Evolutionary conservation across 1,140 invertebrate genomes (phyloP).

Genomic region (Polyergus mexicanus): DNA sequence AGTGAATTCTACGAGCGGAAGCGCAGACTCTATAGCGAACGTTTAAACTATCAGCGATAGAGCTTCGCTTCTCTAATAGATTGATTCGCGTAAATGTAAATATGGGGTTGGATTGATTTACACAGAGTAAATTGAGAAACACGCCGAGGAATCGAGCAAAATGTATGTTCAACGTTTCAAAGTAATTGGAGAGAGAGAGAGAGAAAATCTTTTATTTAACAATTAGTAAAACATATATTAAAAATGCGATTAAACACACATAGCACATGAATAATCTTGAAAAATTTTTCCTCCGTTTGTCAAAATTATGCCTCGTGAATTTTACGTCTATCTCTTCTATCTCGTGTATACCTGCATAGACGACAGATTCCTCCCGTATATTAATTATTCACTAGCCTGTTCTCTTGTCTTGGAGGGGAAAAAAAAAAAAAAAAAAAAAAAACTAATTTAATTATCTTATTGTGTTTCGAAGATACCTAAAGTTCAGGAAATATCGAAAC

Average conservation of each 20-base stretch:
- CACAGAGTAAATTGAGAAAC: background rate
- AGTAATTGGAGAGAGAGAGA: background rate
- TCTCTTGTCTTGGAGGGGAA: background rate
- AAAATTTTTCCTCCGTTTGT: background rate
- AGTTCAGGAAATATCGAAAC: conserved; percentile 1
- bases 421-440: no score
- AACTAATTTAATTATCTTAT: background rate
- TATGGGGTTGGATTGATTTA: background rate
- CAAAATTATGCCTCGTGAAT: background rate
- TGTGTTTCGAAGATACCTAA: background rate
- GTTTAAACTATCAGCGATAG: conserved; percentile 6
- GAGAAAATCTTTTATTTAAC: background rate
- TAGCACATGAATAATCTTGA: conserved; percentile 1
- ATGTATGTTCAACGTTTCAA: background rate
- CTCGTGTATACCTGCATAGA: background rate
- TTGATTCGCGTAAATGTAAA: background rate
- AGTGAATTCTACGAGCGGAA: conserved; percentile 38
- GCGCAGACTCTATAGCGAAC: conserved; percentile 4
- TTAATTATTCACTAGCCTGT: background rate
- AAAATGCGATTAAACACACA: background rate
- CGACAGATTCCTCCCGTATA: background rate
- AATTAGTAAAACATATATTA: background rate
- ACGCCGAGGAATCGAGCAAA: background rate
- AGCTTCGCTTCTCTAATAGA: background rate
- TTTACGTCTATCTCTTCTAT: background rate